Conservation (phyloP, 2,888 invertebrate species). For the Eupsilia transversa region DNA sequence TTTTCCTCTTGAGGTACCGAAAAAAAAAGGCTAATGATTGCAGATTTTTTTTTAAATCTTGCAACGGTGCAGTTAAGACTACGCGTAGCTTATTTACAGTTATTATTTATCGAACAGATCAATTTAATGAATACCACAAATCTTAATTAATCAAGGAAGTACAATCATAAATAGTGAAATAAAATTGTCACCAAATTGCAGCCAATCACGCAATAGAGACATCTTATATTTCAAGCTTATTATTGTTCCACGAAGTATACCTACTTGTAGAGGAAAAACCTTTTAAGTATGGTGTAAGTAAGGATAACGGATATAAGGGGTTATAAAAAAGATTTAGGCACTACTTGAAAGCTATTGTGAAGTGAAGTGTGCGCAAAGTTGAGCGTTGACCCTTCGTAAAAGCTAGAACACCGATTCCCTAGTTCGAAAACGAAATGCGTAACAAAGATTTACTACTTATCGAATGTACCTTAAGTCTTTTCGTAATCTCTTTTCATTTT, state of each 20-base stretch:
- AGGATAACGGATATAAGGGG: not conserved
- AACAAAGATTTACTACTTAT: too few species aligned
- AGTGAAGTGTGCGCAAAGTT: not conserved
- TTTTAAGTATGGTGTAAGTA: not conserved
- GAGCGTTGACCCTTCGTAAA: not conserved
- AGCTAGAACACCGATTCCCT: too few species aligned
- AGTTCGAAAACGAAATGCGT: too few species aligned
- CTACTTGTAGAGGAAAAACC: not conserved
- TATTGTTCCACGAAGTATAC: not conserved
- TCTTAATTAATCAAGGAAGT: not conserved
- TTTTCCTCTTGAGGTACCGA: too few species aligned
- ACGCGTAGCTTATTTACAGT: too few species aligned
- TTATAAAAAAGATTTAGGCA: not conserved
- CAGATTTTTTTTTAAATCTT: too few species aligned
- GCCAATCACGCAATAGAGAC: constrained; percentile 27
- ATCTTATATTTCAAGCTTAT: constrained; percentile 29
- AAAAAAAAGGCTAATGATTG: too few species aligned
- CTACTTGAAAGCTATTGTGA: not conserved
- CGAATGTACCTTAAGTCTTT: too few species aligned
- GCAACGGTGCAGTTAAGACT: too few species aligned
- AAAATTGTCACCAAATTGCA: constrained; percentile 28
- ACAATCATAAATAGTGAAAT: constrained; percentile 12
- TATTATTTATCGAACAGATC: too few species aligned
- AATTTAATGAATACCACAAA: not conserved
- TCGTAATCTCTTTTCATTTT: too few species aligned